These are phyloP conservation scores for Vanessa atalanta DNA, from an alignment of 1,140 invertebrate genomes.

Conservation along the genomic window DNA sequence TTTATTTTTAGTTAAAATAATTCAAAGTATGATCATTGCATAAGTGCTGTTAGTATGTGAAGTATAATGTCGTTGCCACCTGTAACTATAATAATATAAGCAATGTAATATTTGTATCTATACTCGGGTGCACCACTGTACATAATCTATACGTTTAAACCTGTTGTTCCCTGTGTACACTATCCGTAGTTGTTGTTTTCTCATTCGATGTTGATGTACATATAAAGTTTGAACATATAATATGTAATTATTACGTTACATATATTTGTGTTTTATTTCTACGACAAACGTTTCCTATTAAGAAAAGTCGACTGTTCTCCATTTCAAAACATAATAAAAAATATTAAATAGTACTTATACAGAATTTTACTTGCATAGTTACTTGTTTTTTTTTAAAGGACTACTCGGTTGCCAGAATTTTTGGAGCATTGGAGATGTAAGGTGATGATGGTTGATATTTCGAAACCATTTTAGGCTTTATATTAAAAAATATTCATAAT, in stretches of 20 bases:
- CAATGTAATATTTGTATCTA: slow-evolving; percentile 6
- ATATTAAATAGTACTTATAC: no score
- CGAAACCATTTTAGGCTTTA: no score
- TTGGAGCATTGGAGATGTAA: no score
- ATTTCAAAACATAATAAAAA: no score
- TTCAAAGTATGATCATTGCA: no score
- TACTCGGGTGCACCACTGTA: slow-evolving; percentile 1
- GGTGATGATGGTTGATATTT: no score
- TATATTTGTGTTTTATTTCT: slow-evolving; percentile 54
- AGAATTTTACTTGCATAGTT: no score
- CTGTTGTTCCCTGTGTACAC: slow-evolving; percentile 62
- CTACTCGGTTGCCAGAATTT: no score
- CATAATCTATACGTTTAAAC: slow-evolving; percentile 45
- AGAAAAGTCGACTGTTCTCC: no score
- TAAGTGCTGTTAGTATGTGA: background rate
- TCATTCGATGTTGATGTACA: slow-evolving; percentile 72
- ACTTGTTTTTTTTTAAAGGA: no score
- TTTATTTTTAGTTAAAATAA: no score
- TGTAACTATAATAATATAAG: slow-evolving; percentile 15
- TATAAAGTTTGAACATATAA: slow-evolving; percentile 69
- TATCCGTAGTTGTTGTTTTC: slow-evolving; percentile 65
- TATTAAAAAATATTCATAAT: no score
- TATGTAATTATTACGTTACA: slow-evolving; percentile 73
- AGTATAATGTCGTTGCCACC: background rate
- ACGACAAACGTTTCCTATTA: background rate